Conservation (phyloP, 2,797 vertebrate genomes). For the Poeciliopsis presidionis region DNA sequence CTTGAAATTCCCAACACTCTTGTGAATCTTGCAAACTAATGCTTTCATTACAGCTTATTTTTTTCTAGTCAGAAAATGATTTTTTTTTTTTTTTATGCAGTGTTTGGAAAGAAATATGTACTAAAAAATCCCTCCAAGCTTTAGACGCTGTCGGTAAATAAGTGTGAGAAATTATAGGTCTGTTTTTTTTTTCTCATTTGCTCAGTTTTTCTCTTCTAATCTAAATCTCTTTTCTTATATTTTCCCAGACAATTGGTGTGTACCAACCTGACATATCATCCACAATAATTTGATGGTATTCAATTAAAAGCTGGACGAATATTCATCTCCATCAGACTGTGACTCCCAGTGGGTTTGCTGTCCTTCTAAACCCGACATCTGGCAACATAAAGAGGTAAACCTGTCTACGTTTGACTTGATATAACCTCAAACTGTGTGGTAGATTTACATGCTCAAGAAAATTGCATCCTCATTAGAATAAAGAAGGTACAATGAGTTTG, state of each 20-base stretch:
- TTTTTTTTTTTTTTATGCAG: background rate
- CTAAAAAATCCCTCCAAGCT: background rate
- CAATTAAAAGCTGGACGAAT: background rate
- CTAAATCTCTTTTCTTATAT: background rate
- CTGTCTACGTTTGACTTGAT: background rate
- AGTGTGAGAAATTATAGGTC: background rate
- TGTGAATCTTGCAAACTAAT: conserved; percentile 1
- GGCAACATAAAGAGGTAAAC: background rate
- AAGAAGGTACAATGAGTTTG: background rate
- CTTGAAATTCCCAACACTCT: conserved; percentile 16
- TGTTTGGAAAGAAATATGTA: background rate
- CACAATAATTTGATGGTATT: background rate
- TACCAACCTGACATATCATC: background rate
- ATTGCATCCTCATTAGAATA: background rate
- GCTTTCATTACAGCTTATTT: background rate
- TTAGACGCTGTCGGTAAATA: background rate
- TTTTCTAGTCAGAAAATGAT: background rate
- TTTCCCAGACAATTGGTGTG: background rate
- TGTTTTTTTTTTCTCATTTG: background rate
- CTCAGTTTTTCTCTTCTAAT: conserved; percentile 1
- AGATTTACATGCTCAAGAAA: background rate
- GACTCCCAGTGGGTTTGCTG: background rate
- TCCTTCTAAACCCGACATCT: background rate
- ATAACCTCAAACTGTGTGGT: background rate
- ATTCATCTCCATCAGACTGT: background rate